Percentiles rank a stretch among this genome's conserved stretches.
Evolutionary conservation across 2,888 invertebrate genomes (phyloP).

Genomic region (Eudasyphora cyanicolor): DNA sequence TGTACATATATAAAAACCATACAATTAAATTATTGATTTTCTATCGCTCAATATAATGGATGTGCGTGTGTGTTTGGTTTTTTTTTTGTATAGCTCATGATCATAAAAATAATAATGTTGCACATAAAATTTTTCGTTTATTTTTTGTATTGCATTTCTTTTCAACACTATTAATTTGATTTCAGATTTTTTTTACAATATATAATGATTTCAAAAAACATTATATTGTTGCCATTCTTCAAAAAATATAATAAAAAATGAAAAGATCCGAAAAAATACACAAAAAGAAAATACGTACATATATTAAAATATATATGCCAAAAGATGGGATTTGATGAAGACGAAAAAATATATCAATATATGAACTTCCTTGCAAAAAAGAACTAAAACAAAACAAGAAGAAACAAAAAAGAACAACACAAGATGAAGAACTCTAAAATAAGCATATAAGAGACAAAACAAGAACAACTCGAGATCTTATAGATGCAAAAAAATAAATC

Average conservation of each 20-base stretch:
- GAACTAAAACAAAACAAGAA: constrained; percentile 66
- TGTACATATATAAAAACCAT: no score
- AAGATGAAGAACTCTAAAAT: constrained; percentile 65
- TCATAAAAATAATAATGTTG: no score
- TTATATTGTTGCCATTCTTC: constrained; percentile 79
- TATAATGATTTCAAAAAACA: constrained; percentile 80
- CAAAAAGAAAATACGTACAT: constrained; percentile 67
- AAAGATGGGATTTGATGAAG: constrained; percentile 68
- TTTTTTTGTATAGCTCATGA: no score
- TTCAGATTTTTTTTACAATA: constrained; percentile 80
- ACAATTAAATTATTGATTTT: constrained; percentile 1
- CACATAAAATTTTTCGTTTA: constrained; percentile 37
- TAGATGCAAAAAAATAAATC: constrained; percentile 60
- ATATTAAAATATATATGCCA: constrained; percentile 68
- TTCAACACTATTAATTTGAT: constrained; percentile 79
- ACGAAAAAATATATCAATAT: constrained; percentile 69
- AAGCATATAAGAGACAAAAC: constrained; percentile 67
- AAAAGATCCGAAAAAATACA: constrained; percentile 70
- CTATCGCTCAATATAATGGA: background rate
- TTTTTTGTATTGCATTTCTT: constrained; percentile 70
- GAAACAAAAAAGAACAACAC: constrained; percentile 68
- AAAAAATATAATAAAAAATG: constrained; percentile 71
- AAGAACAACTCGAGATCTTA: constrained; percentile 52
- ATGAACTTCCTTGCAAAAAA: constrained; percentile 66
- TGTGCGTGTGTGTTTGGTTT: no score